Percentiles rank a stretch among this genome's conserved stretches.
phyloP scores from a whole-genome alignment of 2,888 invertebrate genomes.

The Acrobasis consociella region DNA sequence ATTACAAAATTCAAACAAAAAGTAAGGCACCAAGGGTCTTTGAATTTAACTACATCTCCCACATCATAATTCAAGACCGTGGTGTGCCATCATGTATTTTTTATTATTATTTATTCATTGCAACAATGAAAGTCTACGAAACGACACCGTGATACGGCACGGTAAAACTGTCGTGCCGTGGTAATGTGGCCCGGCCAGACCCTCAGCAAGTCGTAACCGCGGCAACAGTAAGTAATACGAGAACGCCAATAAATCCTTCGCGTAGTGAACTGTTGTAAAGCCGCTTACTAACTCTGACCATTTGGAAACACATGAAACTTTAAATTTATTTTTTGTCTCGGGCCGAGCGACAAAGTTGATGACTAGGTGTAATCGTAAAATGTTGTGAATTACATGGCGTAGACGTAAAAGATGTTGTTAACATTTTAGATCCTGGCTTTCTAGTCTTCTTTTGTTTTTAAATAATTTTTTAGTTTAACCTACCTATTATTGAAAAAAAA shows the following conservation, averaged over 20 bases:
- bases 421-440: conserved; percentile 6
- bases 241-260: conserved; percentile 43
- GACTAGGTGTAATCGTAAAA: conserved; percentile 14
- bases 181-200: too few relatives aligned
- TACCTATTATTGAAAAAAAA: too few relatives aligned
- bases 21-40: too few relatives aligned
- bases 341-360: conserved; percentile 14
- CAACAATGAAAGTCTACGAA: too few relatives aligned
- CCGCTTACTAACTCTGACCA: conserved; percentile 30
- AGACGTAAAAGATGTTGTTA: conserved; percentile 20
- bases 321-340: conserved; percentile 24
- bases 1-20: too few relatives aligned
- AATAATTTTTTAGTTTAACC: neutral
- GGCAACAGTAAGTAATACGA: conserved; percentile 37
- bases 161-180: too few relatives aligned
- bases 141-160: too few relatives aligned
- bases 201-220: conserved; percentile 38
- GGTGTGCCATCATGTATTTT: too few relatives aligned
- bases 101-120: too few relatives aligned
- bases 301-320: conserved; percentile 22
- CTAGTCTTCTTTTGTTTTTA: conserved; percentile 1
- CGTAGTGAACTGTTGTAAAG: conserved; percentile 39
- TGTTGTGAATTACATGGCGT: conserved; percentile 22
- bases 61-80: too few relatives aligned
- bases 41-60: too few relatives aligned